These are phyloP conservation scores for Neuroscelio doddi DNA, from an alignment of 2,888 invertebrate species.

Conservation along the genomic window DNA sequence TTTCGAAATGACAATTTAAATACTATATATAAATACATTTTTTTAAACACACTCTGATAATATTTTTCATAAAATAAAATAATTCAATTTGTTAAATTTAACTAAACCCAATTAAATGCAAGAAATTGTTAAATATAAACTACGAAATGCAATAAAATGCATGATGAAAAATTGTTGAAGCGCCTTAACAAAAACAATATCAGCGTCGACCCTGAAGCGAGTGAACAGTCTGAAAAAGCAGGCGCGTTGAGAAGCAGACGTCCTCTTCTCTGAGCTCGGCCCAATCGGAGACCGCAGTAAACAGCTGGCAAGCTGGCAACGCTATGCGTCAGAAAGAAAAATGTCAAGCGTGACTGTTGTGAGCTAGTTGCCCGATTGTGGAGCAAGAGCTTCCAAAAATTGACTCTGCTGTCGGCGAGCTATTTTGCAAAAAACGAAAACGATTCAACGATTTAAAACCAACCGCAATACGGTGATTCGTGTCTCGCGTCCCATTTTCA, in stretches of 20 bases:
- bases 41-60: too few species aligned
- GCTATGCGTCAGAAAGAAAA: conserved; percentile 61
- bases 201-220: conserved; percentile 25
- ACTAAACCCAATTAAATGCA: too few species aligned
- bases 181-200: too few species aligned
- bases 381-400: conserved; percentile 24
- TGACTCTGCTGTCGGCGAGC: conserved; percentile 8
- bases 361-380: conserved; percentile 48
- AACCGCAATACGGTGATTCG: background rate
- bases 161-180: too few species aligned
- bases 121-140: too few species aligned
- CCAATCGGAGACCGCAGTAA: conserved; percentile 55
- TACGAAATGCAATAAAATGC: too few species aligned
- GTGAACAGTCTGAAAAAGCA: conserved; percentile 46
- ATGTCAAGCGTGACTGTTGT: conserved; percentile 56
- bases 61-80: too few species aligned
- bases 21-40: too few species aligned
- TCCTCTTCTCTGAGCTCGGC: conserved; percentile 56
- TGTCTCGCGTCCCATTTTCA: background rate
- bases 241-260: conserved; percentile 42
- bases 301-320: conserved; percentile 70
- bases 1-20: too few species aligned
- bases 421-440: background rate
- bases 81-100: too few species aligned
- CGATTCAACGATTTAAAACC: background rate